These are phyloP conservation scores for Punctoribates punctum DNA, from an alignment of 2,888 invertebrate genomes.

Conservation along the genomic window DNA sequence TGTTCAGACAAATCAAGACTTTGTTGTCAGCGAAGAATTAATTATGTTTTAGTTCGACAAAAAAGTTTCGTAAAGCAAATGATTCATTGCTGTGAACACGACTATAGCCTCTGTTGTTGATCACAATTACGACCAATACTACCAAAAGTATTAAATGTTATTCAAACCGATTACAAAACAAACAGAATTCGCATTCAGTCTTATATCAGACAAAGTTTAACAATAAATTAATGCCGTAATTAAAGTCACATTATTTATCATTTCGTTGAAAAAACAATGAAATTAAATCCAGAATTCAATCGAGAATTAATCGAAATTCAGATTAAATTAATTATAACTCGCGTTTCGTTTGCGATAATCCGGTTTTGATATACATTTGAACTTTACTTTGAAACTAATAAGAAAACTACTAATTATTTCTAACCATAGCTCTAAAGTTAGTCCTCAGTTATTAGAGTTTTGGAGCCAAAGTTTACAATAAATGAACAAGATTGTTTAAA, in stretches of 20 bases:
- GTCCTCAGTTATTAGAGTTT: no score
- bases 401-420: no score
- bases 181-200: neutral
- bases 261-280: no score
- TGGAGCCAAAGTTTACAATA: no score
- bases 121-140: neutral
- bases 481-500: no score
- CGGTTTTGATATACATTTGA: no score
- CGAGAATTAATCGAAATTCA: no score
- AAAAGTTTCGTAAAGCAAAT: neutral
- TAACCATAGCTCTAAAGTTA: no score
- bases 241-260: neutral
- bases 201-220: neutral
- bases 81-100: neutral
- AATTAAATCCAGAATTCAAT: no score
- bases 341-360: no score
- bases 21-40: neutral
- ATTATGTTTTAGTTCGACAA: constrained; percentile 4
- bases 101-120: neutral
- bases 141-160: constrained; percentile 6
- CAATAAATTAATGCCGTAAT: neutral
- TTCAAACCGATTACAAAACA: constrained; percentile 7
- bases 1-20: neutral
- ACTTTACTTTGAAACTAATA: no score
- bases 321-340: no score